phyloP scores from a whole-genome alignment of 2,888 invertebrate species.

The Cheilosia pagana region DNA sequence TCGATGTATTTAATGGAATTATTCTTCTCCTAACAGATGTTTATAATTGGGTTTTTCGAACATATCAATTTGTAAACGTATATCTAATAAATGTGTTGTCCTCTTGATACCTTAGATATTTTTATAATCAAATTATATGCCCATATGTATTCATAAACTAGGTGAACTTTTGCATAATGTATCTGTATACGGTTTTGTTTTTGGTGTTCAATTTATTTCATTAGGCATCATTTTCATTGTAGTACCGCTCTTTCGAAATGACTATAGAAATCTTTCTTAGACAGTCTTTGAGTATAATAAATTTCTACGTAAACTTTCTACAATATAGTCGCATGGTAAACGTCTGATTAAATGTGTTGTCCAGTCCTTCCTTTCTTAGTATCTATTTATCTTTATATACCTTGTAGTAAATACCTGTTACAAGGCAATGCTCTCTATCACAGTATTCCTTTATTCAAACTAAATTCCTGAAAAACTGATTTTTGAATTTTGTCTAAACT shows the following conservation, averaged over 20 bases:
- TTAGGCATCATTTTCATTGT: slow-evolving; percentile 24
- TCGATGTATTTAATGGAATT: slow-evolving; percentile 60
- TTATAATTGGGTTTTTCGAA: slow-evolving; percentile 67
- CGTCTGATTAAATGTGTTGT: slow-evolving; percentile 22
- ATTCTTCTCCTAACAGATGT: slow-evolving; percentile 58
- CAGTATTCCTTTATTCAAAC: not conserved
- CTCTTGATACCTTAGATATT: slow-evolving; percentile 37
- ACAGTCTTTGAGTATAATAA: not conserved
- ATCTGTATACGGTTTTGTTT: not conserved
- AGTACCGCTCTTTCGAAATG: not conserved
- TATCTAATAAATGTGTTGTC: slow-evolving; percentile 66
- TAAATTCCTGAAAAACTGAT: not conserved
- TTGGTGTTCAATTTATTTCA: slow-evolving; percentile 12
- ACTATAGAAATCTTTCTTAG: not conserved
- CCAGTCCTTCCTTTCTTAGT: slow-evolving; percentile 5
- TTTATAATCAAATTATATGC: not conserved
- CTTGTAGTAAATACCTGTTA: not conserved
- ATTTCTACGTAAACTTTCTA: slow-evolving; percentile 5
- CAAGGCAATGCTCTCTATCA: slow-evolving; percentile 1
- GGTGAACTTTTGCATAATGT: slow-evolving; percentile 2
- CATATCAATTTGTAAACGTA: slow-evolving; percentile 43
- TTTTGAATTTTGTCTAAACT: slow-evolving; percentile 30
- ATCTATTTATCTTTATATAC: not conserved
- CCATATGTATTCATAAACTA: slow-evolving; percentile 5
- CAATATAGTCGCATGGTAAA: slow-evolving; percentile 44